Conservation (phyloP, 2,888 invertebrate genomes). For the Idaea biselata region DNA sequence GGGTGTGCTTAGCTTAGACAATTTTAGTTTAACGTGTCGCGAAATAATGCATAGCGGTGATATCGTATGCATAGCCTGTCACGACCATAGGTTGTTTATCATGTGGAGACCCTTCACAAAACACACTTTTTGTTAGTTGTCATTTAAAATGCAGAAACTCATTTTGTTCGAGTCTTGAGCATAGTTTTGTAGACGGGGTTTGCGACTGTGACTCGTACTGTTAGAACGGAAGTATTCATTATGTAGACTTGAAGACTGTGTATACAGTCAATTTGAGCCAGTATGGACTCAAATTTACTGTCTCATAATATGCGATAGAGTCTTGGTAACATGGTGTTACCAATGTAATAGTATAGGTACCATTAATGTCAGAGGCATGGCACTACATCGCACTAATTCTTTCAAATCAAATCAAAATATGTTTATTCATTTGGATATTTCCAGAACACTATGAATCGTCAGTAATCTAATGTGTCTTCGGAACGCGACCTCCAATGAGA, state of each 20-base stretch:
- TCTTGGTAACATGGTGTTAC: neutral
- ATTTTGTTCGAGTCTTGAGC: slow-evolving; percentile 23
- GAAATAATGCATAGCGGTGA: slow-evolving; percentile 64
- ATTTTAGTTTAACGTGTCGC: slow-evolving; percentile 72
- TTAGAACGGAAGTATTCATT: neutral
- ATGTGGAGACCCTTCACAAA: slow-evolving; percentile 35
- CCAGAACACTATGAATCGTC: no score
- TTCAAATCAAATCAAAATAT: no score
- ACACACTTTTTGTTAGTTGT: slow-evolving; percentile 37
- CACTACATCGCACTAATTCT: neutral
- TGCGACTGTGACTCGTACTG: neutral
- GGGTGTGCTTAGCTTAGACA: slow-evolving; percentile 77
- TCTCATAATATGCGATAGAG: neutral
- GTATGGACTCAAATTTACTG: neutral
- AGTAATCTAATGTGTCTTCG: no score
- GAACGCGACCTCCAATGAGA: no score
- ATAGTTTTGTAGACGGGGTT: slow-evolving; percentile 7
- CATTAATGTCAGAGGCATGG: neutral
- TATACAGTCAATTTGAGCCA: no score
- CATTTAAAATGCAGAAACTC: slow-evolving; percentile 35
- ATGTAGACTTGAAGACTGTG: neutral
- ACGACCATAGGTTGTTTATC: slow-evolving; percentile 43
- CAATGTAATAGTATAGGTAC: no score
- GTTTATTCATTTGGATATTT: no score
- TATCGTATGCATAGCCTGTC: slow-evolving; percentile 58